Evolutionary conservation across 2,888 invertebrate species (phyloP), one percentile per base, ranked within the genome.

Genomic region (Tuta absoluta): DNA sequence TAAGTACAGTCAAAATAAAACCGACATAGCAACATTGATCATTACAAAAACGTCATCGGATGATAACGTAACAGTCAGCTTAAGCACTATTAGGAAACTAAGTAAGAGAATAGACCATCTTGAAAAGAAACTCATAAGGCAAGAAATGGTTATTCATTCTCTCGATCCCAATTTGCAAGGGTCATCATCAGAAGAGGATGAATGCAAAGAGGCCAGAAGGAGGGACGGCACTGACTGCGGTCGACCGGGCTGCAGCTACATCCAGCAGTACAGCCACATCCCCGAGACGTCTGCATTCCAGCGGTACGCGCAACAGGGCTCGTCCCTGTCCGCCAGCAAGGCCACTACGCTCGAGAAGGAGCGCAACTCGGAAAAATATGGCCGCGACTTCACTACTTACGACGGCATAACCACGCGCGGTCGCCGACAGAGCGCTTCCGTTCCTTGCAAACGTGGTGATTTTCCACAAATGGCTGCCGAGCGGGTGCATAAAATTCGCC

Each of bases 221-320:
- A 82, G 69, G 71, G 71, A 72, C 58, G 67, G 75, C 23, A 80
- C 82, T 65, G 77, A 70, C 28, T 73, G 75, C 1, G 81, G 72
- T 2, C 78, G 80, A 45, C 79, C 89, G 14, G 87, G 87, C 17
- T 89, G 89, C 72, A 91, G 89, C 73, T 91, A 89, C 68, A 82
- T 91, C 67, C 85, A 90, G 63, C 87, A 89, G 68, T 91, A 91
- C 70, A 91, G 91, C 67, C 91, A 89, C 67, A 76, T 91, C 49
- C 89, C 91, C 38, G 86, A 87, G 71, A 86, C 84, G 14, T 90
- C 91, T 7, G 91, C 90, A n/a, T 91, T 91, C 67, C 90, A 91
- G 72, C 78, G 85, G 67, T 85, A 85, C 65, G 75, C 82, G 2
- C 87, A 87, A 59, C 86, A 86, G 75, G 74, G 84, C 8, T 78